phyloP scores from a whole-genome alignment of 2,113 vertebrate species.

The Sialia sialis region DNA sequence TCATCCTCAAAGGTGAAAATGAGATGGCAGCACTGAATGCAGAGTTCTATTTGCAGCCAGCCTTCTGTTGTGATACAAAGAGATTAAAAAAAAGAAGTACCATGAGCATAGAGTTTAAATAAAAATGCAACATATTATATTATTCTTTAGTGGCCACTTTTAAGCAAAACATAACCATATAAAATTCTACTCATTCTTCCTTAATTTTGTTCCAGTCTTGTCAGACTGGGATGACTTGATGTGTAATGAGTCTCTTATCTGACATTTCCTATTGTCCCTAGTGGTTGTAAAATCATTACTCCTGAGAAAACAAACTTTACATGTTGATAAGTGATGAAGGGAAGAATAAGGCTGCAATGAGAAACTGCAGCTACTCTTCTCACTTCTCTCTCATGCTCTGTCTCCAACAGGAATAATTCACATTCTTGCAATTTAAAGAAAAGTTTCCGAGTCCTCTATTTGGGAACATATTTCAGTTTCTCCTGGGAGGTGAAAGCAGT shows the following conservation, averaged over 20 bases:
- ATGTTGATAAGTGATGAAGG: conserved; percentile 20
- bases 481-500: conserved; percentile 10
- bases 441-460: not conserved
- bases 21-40: not conserved
- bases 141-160: not conserved
- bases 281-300: conserved; percentile 8
- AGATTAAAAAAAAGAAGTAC: not conserved
- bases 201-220: conserved; percentile 44
- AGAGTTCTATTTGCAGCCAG: not conserved
- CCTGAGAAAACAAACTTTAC: conserved; percentile 52
- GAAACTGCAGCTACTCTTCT: not conserved
- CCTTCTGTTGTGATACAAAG: not conserved
- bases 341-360: not conserved
- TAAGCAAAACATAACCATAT: conserved; percentile 7
- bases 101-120: not conserved
- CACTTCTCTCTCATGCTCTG: not conserved
- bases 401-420: conserved; percentile 11
- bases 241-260: conserved; percentile 2
- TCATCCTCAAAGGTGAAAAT: not conserved
- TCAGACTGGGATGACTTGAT: not conserved
- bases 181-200: not conserved
- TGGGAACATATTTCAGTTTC: conserved; percentile 9
- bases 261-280: conserved; percentile 21
- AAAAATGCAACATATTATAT: conserved; percentile 9
- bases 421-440: not conserved